These are phyloP conservation scores for Nephrotoma appendiculata DNA, from an alignment of 2,888 invertebrate species.

Conservation along the genomic window DNA sequence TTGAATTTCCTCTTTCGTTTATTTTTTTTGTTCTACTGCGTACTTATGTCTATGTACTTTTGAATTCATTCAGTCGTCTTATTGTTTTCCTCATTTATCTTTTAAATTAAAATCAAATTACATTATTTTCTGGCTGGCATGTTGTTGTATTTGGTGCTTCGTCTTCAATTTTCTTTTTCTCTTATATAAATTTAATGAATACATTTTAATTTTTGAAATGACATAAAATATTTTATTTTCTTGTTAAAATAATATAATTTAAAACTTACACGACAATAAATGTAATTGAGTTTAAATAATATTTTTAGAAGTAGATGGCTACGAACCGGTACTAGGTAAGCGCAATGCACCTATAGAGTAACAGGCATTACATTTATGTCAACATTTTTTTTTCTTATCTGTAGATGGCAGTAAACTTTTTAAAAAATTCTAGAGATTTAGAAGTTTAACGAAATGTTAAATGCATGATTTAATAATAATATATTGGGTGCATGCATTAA, in stretches of 20 bases:
- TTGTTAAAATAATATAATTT: background rate
- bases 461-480: too few relatives aligned
- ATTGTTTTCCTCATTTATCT: background rate
- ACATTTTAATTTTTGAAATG: background rate
- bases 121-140: background rate
- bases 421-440: too few relatives aligned
- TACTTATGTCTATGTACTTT: background rate
- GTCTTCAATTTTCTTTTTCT: background rate
- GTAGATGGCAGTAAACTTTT: too few relatives aligned
- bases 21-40: background rate
- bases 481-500: too few relatives aligned
- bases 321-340: too few relatives aligned
- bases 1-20: background rate
- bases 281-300: background rate
- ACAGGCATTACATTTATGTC: too few relatives aligned
- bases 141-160: background rate
- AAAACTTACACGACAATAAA: background rate
- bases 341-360: too few relatives aligned
- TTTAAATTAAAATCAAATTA: background rate
- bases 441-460: too few relatives aligned
- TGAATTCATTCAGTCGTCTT: background rate
- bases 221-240: background rate
- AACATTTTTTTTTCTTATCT: too few relatives aligned
- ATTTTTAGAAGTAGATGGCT: background rate
- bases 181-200: background rate